Percentiles rank a stretch among this genome's conserved stretches.
phyloP scores from a whole-genome alignment of 2,888 invertebrate species.

The Pocota personata region DNA sequence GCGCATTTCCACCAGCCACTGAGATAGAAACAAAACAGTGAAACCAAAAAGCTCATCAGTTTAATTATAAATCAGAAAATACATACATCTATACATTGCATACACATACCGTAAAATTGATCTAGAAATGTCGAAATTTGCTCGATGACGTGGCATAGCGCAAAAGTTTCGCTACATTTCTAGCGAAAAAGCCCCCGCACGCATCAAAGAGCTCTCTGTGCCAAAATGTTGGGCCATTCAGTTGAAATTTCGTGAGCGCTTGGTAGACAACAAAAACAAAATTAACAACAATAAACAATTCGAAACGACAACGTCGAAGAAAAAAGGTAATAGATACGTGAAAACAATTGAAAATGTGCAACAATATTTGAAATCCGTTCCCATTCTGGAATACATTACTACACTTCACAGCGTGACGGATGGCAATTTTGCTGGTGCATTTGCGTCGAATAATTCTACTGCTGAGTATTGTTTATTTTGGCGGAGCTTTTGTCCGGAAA shows the following conservation, averaged over 20 bases:
- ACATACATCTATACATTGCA: conserved; percentile 25
- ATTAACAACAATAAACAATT: conserved; percentile 57
- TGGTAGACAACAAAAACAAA: conserved; percentile 1
- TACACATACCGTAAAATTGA: not conserved
- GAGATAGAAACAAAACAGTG: conserved; percentile 76
- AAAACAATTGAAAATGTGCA: conserved; percentile 74
- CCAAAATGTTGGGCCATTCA: conserved; percentile 29
- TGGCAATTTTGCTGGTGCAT: conserved; percentile 81
- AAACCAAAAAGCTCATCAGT: conserved; percentile 75
- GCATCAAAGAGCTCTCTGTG: not conserved
- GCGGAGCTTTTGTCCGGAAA: conserved; percentile 79
- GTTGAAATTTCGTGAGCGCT: conserved; percentile 35
- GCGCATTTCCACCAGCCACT: conserved; percentile 74
- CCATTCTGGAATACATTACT: conserved; percentile 12
- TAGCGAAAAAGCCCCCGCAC: conserved; percentile 1
- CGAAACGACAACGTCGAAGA: conserved; percentile 17
- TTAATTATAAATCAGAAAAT: conserved; percentile 46
- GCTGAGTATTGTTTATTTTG: conserved; percentile 81
- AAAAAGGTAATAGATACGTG: conserved; percentile 61
- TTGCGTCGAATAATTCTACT: conserved; percentile 81
- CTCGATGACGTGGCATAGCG: not conserved
- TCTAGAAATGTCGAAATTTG: conserved; percentile 10
- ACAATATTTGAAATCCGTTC: not conserved
- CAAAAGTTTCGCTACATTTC: conserved; percentile 20
- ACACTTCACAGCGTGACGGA: conserved; percentile 63